phyloP scores from a whole-genome alignment of 2,797 vertebrate species.

The Typhlichthys eigenmanni region DNA sequence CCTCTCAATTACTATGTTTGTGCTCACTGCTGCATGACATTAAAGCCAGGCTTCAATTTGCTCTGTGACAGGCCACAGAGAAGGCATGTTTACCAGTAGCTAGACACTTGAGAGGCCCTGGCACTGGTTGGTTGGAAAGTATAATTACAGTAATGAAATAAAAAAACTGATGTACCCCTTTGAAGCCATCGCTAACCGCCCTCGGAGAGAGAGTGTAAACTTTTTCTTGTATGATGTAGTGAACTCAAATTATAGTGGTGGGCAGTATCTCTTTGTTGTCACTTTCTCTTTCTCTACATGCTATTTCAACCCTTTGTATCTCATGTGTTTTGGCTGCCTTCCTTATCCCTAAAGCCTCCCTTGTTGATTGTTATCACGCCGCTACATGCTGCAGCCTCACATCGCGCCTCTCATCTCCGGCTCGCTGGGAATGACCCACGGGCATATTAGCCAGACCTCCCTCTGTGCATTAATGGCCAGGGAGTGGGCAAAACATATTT shows the following conservation, averaged over 20 bases:
- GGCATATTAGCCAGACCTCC: slow-evolving; percentile 59
- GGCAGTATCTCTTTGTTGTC: slow-evolving; percentile 25
- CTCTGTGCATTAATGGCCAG: slow-evolving; percentile 68
- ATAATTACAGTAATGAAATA: slow-evolving; percentile 70
- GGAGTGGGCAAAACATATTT: slow-evolving; percentile 45
- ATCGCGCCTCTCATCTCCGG: slow-evolving; percentile 38
- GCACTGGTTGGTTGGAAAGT: slow-evolving; percentile 46
- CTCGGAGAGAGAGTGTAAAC: slow-evolving; percentile 26
- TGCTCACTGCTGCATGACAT: slow-evolving; percentile 77
- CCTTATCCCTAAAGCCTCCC: slow-evolving; percentile 24
- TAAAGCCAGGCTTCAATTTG: slow-evolving; percentile 80
- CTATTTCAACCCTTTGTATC: slow-evolving; percentile 26
- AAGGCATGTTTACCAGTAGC: slow-evolving; percentile 59
- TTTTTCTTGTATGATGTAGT: slow-evolving; percentile 41
- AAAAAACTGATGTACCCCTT: slow-evolving; percentile 50
- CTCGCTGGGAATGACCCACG: slow-evolving; percentile 52
- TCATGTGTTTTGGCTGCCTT: slow-evolving; percentile 22
- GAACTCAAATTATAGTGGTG: slow-evolving; percentile 24
- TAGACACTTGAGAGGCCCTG: slow-evolving; percentile 65
- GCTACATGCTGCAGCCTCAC: slow-evolving; percentile 24
- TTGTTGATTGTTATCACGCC: slow-evolving; percentile 53
- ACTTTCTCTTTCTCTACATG: slow-evolving; percentile 26
- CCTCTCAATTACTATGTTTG: slow-evolving; percentile 82
- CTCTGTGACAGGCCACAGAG: slow-evolving; percentile 71
- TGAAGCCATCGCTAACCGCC: slow-evolving; percentile 9